Base-by-base conservation (phyloP, 2,113 vertebrate genomes). In the Xiphias gladius region DNA sequence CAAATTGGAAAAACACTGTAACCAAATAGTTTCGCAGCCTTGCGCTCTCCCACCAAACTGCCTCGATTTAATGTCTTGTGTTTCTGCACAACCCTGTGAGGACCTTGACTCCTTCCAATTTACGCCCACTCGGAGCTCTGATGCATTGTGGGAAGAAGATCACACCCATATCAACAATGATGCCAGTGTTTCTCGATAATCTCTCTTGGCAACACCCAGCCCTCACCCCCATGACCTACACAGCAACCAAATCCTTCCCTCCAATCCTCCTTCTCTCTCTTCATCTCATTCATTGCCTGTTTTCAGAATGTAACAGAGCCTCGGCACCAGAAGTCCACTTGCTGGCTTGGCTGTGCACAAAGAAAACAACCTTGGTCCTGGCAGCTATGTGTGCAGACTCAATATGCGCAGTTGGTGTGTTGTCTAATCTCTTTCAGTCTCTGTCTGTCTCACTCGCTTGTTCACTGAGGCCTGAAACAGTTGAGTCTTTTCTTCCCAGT, bases 141-240 rank as follows among this genome's bases (percentile, higher is more conserved):
- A 82, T 92, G 93, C 91, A 93, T 93, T 95, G 93, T 94, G 94
- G 89, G 93, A 90, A 85, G 87, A 83, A 88, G 91, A 93, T 94
- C 88, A 90, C 90, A 93, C 88, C 85, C 91, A 71, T 75, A 91
- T 92, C 91, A 94, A 94, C 94, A 95, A 95, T 93, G 92, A 92
- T 89, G 93, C 92, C 91, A 94, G 89, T 93, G 91, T 94, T 94
- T 92, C 87, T 87, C 68, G 88, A 81, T 93, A 93, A 94, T 92
- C 93, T 93, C 88, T 90, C 90, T 89, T 93, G 92, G 91, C 91
- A 92, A 92, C 91, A 84, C 89, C 87, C 87, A 84, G 86, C 78
- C 73, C 82, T 91, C 85, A 80, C 91, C 90, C 89, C 80, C 68
- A 58, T 91, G 89, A 91, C 92, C 91, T 82, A 78, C 85, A 84